These are phyloP conservation scores for Lutjanus campechanus DNA, from an alignment of 2,797 vertebrate genomes.

Conservation along the genomic window DNA sequence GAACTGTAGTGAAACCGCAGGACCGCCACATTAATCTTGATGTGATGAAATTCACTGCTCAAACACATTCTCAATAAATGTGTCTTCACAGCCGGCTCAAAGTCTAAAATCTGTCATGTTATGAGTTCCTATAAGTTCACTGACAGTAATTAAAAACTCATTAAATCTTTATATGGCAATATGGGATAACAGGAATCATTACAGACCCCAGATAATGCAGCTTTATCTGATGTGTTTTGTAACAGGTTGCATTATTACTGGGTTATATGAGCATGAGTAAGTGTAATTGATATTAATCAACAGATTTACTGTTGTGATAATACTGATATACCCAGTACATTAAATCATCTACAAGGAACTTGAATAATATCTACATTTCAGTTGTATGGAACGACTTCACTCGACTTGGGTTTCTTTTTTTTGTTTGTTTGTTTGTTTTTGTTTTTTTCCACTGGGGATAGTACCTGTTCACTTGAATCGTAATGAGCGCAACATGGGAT, in stretches of 20 bases:
- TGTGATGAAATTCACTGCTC: not conserved
- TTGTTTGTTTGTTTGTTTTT: no score
- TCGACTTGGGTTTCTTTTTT: no score
- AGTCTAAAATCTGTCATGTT: conserved; percentile 42
- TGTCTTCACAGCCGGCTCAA: conserved; percentile 45
- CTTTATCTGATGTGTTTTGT: conserved; percentile 28
- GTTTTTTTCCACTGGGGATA: no score
- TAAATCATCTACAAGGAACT: no score
- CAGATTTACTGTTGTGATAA: not conserved
- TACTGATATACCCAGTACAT: not conserved
- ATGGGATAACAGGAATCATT: conserved; percentile 5
- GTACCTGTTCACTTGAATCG: no score
- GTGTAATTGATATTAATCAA: not conserved
- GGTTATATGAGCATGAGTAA: not conserved
- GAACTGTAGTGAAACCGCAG: not conserved
- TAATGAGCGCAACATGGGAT: no score
- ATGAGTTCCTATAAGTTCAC: conserved; percentile 14
- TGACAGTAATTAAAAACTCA: conserved; percentile 30
- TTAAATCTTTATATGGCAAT: conserved; percentile 7
- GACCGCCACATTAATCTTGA: not conserved
- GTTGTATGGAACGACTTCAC: no score
- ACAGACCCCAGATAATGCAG: conserved; percentile 10
- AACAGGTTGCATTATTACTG: not conserved
- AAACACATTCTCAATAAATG: conserved; percentile 53
- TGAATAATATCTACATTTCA: no score